Base-by-base conservation (phyloP, 23 tunicate species). In the Diplosoma virens region DNA sequence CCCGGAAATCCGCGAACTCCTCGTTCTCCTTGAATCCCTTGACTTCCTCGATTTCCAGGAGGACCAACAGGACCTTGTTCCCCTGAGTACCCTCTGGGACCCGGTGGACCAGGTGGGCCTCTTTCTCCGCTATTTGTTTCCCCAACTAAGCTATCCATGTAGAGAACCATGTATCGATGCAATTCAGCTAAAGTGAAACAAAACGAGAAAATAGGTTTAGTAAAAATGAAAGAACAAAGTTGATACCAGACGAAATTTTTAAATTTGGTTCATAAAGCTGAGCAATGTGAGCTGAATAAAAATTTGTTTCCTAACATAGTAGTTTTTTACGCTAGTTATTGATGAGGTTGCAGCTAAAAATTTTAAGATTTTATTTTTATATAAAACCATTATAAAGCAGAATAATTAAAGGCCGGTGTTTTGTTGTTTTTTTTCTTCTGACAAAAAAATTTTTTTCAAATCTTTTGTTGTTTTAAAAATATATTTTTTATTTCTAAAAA, bases 31-130 rank as follows among this genome's bases (percentile, higher is more conserved):
- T 29, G 50, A 7, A 22, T 3, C 0, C 87, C 87, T 1, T 63
- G 66, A 1, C 75, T 75, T 1, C 87, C 87, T 2, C 61, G 80
- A 25, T 54, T 75, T 18, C 87, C 87, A 18, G 47, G 37, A 3
- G 80, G 75, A n/a, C 87, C 87, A 0, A 26, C 32, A 21, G 59
- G 53, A 1, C 87, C 87, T 0, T 55, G 30, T 20, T 82, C 65
- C 23, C 87, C 87, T 32, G 74, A 66, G 45, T 32, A 75, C 35
- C 87, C 87, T 47, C 80, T 64, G 22, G 60, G 60, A 30, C 87
- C 87, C 1, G 47, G 71, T 11, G 87, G 87, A 2, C 87, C 87
- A 16, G 74, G 73, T 25, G 75, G 33, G 7, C 87, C 87, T n/a
- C 87, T 66, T 32, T 48, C 60, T 28, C 55, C 72, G 9, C 18